Evolutionary conservation across 2,888 invertebrate species (phyloP), one percentile per base, ranked within the genome.

Genomic region (Crossocerus cetratus): DNA sequence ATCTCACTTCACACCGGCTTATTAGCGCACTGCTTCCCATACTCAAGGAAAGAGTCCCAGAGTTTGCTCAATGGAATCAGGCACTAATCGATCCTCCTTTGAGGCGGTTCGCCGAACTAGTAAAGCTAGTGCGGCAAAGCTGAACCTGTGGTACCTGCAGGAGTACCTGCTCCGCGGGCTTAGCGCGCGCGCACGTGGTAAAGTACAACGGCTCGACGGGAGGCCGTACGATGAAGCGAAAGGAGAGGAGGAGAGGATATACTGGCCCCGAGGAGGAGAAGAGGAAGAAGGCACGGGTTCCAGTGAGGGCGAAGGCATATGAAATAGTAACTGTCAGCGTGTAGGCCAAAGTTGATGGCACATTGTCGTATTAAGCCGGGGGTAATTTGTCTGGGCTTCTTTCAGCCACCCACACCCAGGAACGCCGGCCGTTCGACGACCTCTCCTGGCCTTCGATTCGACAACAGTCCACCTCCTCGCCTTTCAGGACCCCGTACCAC

Each of bases 341-440:
- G 85, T 86, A 81, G 86, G 81, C 86, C 85, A 86, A 86, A 86
- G 85, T 86, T 84, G 83, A 85, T 86, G 85, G 85, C 84, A 84
- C 83, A 85, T 87, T 86, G 86, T 87, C 86, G 78, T 84, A 84
- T 86, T 83, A 84, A 85, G 81, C 80, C 76, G 78, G 75, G 79
- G 78, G 81, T 83, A 82, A 85, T 85, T 85, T 85, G 84, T 85
- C 83, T 80, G 78, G 77, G 65, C 82, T 80, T 83, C 80, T 83
- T 82, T 78, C 77, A 79, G 74, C 82, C 80, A 84, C 83, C 85
- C 78, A 84, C 84, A 81, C 80, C 74, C 77, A 53, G 69, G 66
- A 75, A 77, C 73, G 70, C 43, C 76, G 79, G 65, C 74, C 81
- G 82, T 82, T 82, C 82, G 83, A 81, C 79, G 82, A 83, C 83